Evolutionary conservation across 1,140 invertebrate genomes (phyloP).

Genomic region (Drosophila mauritiana): DNA sequence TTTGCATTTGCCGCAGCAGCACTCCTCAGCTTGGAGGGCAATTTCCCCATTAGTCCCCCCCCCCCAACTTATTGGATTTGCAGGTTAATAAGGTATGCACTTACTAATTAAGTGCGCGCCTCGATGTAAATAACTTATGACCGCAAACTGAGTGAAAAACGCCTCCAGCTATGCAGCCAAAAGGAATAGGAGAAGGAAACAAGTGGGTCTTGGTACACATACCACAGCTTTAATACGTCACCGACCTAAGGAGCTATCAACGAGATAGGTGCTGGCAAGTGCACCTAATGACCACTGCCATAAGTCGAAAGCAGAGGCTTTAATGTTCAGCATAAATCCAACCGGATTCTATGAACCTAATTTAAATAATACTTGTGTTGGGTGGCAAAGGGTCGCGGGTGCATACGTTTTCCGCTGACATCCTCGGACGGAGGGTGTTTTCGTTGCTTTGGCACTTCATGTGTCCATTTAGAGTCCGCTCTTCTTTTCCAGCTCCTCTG

Average conservation of each 20-base stretch:
- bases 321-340: too few relatives aligned
- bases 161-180: constrained; percentile 37
- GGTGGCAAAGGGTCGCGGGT: constrained; percentile 1
- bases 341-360: too few relatives aligned
- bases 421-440: constrained; percentile 12
- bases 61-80: constrained; percentile 73
- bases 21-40: not conserved
- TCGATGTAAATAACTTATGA: constrained; percentile 49
- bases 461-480: constrained; percentile 46
- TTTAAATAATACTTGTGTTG: too few relatives aligned
- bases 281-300: too few relatives aligned
- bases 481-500: not conserved
- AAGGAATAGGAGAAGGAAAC: constrained; percentile 8
- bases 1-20: constrained; percentile 50
- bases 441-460: constrained; percentile 53
- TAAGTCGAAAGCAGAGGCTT: too few relatives aligned
- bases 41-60: constrained; percentile 16
- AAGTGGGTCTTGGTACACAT: not conserved
- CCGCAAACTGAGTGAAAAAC: constrained; percentile 28
- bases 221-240: not conserved
- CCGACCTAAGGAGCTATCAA: too few relatives aligned
- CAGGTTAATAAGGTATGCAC: constrained; percentile 71
- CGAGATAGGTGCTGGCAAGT: too few relatives aligned
- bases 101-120: constrained; percentile 64
- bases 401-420: constrained; percentile 50